Evolutionary conservation across 1,140 invertebrate genomes (phyloP).

Genomic region (Brachionus plicatilis): DNA sequence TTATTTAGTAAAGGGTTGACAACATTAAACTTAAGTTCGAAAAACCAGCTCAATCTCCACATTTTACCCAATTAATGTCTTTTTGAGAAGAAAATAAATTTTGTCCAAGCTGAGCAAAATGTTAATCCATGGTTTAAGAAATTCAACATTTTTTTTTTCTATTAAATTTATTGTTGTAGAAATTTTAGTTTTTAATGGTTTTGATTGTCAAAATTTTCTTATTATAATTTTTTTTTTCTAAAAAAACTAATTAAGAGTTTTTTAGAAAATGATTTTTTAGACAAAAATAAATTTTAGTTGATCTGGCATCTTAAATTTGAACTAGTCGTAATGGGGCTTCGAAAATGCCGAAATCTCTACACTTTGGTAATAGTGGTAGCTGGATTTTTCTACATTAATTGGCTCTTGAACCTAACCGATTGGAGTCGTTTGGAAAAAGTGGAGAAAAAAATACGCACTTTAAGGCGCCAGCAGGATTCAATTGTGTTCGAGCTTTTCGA

Average conservation of each 20-base stretch:
- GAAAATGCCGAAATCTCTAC: neutral
- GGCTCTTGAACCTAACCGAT: neutral
- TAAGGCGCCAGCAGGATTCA: neutral
- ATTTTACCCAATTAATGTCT: neutral
- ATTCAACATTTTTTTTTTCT: neutral
- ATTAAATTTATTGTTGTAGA: neutral
- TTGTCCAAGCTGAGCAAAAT: neutral
- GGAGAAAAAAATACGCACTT: neutral
- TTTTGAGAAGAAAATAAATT: neutral
- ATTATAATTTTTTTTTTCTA: neutral
- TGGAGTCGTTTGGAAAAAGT: neutral
- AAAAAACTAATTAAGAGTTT: neutral
- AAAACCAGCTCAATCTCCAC: neutral
- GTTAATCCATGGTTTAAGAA: neutral
- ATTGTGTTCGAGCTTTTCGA: neutral
- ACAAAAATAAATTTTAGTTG: neutral
- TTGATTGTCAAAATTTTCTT: neutral
- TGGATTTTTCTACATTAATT: slow-evolving; percentile 18
- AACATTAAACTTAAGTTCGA: neutral
- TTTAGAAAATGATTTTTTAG: neutral
- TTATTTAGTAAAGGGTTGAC: neutral
- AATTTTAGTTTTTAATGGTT: neutral
- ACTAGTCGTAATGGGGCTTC: slow-evolving; percentile 6
- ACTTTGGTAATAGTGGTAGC: neutral
- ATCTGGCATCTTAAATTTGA: neutral